Conservation (phyloP, 2,113 vertebrate species). For the Thomomys bottae region DNA sequence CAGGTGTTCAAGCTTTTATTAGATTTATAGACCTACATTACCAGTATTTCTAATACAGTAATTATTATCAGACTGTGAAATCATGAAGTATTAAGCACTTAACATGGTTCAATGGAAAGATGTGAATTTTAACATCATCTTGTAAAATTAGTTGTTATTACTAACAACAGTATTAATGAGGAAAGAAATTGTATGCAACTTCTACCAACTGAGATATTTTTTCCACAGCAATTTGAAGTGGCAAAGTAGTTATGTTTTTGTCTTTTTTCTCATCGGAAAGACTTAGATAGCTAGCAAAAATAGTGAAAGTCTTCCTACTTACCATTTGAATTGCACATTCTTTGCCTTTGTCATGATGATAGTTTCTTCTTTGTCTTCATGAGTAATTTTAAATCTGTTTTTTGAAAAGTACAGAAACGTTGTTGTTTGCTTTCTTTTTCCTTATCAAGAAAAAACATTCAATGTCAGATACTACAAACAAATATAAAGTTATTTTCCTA, state of each 20-base stretch:
- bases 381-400: background rate
- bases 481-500: slow-evolving; percentile 47
- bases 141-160: slow-evolving; percentile 52
- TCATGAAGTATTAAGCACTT: slow-evolving; percentile 38
- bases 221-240: slow-evolving; percentile 22
- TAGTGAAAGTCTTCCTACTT: slow-evolving; percentile 10
- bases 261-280: slow-evolving; percentile 6
- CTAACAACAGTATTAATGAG: slow-evolving; percentile 10
- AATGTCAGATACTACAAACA: background rate
- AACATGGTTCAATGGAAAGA: background rate
- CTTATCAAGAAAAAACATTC: slow-evolving; percentile 25
- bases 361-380: slow-evolving; percentile 8
- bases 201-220: background rate
- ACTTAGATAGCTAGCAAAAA: background rate
- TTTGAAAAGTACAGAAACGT: background rate
- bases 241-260: background rate
- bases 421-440: background rate
- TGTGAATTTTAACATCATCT: slow-evolving; percentile 50
- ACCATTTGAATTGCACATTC: background rate
- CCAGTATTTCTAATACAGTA: slow-evolving; percentile 42
- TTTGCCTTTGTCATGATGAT: background rate
- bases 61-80: slow-evolving; percentile 51
- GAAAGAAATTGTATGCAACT: slow-evolving; percentile 14
- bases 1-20: slow-evolving; percentile 42
- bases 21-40: slow-evolving; percentile 45